Percentiles rank a stretch among this genome's conserved stretches.
phyloP scores from a whole-genome alignment of 1,140 invertebrate genomes.

The Micrasema minimum region DNA sequence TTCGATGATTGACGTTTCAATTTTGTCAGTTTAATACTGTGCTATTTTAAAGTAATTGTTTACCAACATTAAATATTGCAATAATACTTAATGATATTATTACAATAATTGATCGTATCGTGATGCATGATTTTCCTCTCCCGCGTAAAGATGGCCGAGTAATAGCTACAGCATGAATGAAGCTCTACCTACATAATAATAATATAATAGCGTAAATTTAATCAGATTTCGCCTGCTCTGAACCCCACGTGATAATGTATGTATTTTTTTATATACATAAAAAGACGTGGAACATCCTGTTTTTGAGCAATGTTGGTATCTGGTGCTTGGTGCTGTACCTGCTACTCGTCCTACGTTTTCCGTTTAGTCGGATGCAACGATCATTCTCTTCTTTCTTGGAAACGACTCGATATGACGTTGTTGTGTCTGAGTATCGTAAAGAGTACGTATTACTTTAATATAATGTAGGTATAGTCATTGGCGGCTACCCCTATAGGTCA shows the following conservation, averaged over 20 bases:
- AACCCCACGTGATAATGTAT: constrained; percentile 39
- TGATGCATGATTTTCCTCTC: neutral
- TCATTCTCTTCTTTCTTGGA: neutral
- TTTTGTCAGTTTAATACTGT: too few species aligned
- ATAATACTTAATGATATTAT: too few species aligned
- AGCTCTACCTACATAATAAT: neutral
- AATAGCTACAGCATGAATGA: constrained; percentile 20
- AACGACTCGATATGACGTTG: neutral
- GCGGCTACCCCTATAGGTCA: too few species aligned
- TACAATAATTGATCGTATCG: too few species aligned
- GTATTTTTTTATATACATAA: constrained; percentile 41
- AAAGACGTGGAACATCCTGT: constrained; percentile 39
- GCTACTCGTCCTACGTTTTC: constrained; percentile 21
- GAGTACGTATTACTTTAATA: too few species aligned
- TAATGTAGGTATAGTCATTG: too few species aligned
- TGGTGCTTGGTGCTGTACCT: neutral
- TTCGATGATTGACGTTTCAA: neutral
- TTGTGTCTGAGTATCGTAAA: too few species aligned
- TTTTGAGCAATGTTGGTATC: constrained; percentile 26
- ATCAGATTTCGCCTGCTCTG: constrained; percentile 21
- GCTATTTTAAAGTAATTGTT: too few species aligned
- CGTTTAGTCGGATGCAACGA: neutral
- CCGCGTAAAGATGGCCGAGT: neutral
- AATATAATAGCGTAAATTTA: constrained; percentile 18
- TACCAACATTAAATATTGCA: too few species aligned